Percentiles rank a stretch among this genome's conserved stretches.
These are phyloP conservation scores for Magallana nippona DNA, from an alignment of 2,888 invertebrate genomes.

Conservation along the genomic window DNA sequence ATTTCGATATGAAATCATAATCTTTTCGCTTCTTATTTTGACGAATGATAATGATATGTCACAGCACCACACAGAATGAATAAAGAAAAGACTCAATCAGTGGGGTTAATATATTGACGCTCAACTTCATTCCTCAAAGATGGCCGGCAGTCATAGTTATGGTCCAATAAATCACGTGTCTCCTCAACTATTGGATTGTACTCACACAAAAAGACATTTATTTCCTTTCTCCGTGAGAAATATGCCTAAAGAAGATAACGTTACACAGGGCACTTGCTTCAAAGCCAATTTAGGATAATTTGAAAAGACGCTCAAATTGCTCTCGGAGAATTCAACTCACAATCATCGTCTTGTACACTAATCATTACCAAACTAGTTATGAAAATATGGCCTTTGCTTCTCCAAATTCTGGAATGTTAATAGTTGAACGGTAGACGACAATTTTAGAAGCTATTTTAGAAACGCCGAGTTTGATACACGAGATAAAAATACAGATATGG, in stretches of 20 bases:
- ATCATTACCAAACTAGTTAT: conserved; percentile 3
- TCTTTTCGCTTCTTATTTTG: not conserved
- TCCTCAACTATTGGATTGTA: conserved; percentile 30
- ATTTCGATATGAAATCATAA: not conserved
- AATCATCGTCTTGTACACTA: conserved; percentile 4
- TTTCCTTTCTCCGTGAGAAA: conserved; percentile 32
- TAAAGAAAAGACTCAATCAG: not conserved
- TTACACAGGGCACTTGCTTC: conserved; percentile 28
- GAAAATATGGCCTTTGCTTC: conserved; percentile 6
- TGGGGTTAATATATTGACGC: not conserved
- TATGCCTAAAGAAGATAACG: conserved; percentile 26
- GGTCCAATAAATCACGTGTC: conserved; percentile 23
- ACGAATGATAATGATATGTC: not conserved
- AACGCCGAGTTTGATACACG: not conserved
- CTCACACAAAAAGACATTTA: conserved; percentile 33
- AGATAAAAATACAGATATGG: not conserved
- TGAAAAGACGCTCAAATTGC: conserved; percentile 31
- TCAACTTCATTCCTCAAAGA: not conserved
- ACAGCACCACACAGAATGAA: not conserved
- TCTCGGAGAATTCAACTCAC: conserved; percentile 25
- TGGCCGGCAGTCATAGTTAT: not conserved
- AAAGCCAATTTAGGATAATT: conserved; percentile 31
- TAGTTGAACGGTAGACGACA: not conserved
- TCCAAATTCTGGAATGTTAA: not conserved
- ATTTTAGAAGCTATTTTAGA: not conserved